Base-by-base conservation (phyloP, 92 coral and sea anemone species). In the Ricordea florida region DNA sequence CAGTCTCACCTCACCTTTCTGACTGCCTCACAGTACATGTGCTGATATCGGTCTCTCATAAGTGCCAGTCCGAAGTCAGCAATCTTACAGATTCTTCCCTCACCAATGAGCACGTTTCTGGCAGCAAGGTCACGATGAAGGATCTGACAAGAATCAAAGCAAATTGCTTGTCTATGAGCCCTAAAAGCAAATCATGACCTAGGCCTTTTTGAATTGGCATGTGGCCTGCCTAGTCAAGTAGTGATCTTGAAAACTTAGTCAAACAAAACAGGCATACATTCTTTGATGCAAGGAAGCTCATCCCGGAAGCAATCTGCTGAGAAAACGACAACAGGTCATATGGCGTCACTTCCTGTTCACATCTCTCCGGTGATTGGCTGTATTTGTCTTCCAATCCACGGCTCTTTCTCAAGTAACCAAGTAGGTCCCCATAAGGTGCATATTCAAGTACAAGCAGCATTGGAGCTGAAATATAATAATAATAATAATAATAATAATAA, bases 291-390 rank as follows among this genome's bases (percentile, higher is more conserved):
- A 85, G 53, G 64, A 79, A 82, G 34, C 81, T 68, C 91, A 85
- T 85, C 38, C 78, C 91, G 29, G 71, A 59, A 36, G 91, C 82
- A 63, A 85, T 79, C 69, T 85, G 87, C 42, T 85, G 76, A 7
- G 91, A 78, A 52, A 85, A 85, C 14, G 79, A 64, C 46, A 79
- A 62, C 17, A 85, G 83, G 25, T 85, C 83, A 31, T 76, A 82
- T 18, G 85, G 50, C 4, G 75, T 60, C 22, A 85, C 61, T 25
- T 85, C 86, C 36, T 79, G 49, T 17, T 64, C 64, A 22, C 36
- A 77, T 17, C 58, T 13, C 57, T 85, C 84, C 10, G 57, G 71
- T 8, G 77, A 65, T 17, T 41, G 26, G 61, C 80, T 79, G 36
- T 63, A 62, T 50, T 85, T 40, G 69, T 72, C 91, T 13, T 73